Evolutionary conservation across 2,888 invertebrate species (phyloP).

Genomic region (Sepioteuthis lessoniana): DNA sequence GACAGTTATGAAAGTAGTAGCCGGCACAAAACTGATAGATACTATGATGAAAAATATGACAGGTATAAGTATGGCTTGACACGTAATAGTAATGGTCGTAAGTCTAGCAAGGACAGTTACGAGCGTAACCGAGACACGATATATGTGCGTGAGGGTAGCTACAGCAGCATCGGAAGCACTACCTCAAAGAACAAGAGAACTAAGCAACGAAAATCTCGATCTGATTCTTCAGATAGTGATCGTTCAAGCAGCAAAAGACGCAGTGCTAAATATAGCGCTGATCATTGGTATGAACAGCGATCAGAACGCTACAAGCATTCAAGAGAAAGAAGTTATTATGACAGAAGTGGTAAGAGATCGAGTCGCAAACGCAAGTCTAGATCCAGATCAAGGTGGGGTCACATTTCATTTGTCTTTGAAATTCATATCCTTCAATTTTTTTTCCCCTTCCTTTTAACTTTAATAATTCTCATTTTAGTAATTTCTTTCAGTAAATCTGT

Average conservation of each 20-base stretch:
- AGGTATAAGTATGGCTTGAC: conserved; percentile 52
- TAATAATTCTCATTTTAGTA: too few relatives aligned
- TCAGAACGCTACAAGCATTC: conserved; percentile 53
- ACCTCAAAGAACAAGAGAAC: conserved; percentile 57
- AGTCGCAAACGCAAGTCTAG: conserved; percentile 73
- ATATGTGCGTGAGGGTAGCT: conserved; percentile 48
- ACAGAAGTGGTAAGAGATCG: conserved; percentile 73
- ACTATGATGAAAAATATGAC: conserved; percentile 49
- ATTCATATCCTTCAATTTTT: background rate
- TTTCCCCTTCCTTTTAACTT: too few relatives aligned
- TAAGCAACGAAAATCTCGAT: conserved; percentile 60
- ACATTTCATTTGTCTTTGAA: conserved; percentile 47
- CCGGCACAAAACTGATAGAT: conserved; percentile 39
- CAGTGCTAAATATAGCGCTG: conserved; percentile 34
- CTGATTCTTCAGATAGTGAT: conserved; percentile 63
- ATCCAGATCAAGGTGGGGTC: conserved; percentile 71
- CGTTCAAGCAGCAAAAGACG: conserved; percentile 52
- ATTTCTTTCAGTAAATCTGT: too few relatives aligned
- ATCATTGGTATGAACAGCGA: conserved; percentile 49
- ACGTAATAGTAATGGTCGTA: conserved; percentile 47
- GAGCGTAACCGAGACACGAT: background rate
- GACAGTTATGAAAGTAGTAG: conserved; percentile 50
- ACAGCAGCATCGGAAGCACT: conserved; percentile 48
- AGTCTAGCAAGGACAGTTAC: conserved; percentile 42
- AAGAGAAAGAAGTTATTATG: conserved; percentile 54